Conservation (phyloP, 2,797 vertebrate genomes). For the Scomberomorus guttatus region DNA sequence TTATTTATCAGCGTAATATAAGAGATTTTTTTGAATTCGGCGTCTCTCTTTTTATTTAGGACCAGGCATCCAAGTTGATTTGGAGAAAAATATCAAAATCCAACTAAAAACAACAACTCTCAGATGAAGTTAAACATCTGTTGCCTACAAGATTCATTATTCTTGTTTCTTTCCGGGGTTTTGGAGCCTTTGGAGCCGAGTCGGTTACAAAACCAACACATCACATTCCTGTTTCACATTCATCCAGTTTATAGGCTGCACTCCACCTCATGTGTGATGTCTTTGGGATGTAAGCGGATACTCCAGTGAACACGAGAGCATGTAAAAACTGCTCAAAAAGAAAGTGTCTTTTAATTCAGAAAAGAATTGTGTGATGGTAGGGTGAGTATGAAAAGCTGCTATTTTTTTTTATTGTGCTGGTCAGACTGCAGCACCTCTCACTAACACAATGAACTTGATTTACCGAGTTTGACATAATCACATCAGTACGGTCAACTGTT, state of each 20-base stretch:
- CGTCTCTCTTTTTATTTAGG: neutral
- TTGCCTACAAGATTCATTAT: neutral
- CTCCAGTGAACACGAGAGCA: neutral
- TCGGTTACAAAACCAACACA: neutral
- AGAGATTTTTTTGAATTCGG: neutral
- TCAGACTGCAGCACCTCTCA: neutral
- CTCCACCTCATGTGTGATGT: neutral
- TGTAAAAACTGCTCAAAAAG: neutral
- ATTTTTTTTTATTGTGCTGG: neutral
- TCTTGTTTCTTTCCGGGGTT: neutral
- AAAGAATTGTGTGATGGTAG: too few relatives aligned
- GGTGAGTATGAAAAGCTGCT: neutral
- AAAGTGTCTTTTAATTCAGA: neutral
- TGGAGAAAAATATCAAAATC: neutral
- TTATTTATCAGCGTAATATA: neutral
- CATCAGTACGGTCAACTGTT: neutral
- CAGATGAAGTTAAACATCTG: neutral
- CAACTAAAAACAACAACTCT: too few relatives aligned
- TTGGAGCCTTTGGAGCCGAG: neutral
- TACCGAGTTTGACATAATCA: neutral
- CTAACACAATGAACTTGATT: too few relatives aligned
- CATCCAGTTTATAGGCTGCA: neutral
- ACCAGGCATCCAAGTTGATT: neutral
- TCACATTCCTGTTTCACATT: neutral
- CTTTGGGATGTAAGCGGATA: neutral